Evolutionary conservation across 1,140 invertebrate species (phyloP).

Genomic region (Heliconius nattereri): DNA sequence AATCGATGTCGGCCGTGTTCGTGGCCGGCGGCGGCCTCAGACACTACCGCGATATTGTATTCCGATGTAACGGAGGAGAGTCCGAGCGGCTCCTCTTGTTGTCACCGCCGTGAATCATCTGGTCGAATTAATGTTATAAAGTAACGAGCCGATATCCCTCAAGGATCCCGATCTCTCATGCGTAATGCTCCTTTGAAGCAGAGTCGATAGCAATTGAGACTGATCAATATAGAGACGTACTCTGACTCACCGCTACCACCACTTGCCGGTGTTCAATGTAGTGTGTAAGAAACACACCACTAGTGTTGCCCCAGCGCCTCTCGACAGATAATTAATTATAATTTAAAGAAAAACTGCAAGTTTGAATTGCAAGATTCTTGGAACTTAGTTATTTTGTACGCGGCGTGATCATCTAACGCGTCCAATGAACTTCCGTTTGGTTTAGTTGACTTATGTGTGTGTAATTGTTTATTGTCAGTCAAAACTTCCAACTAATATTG

Average conservation of each 20-base stretch:
- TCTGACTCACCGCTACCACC: background rate
- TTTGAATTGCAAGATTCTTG: background rate
- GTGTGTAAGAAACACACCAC: background rate
- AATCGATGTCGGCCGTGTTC: conserved; percentile 23
- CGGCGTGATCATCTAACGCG: background rate
- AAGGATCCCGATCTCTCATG: background rate
- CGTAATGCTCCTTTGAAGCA: background rate
- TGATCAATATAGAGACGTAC: background rate
- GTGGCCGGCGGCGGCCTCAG: conserved; percentile 13
- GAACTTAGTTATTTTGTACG: background rate
- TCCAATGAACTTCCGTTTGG: background rate
- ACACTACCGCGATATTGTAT: conserved; percentile 20
- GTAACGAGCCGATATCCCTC: conserved; percentile 13
- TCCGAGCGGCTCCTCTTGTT: conserved; percentile 13
- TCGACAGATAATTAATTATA: background rate
- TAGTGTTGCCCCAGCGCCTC: background rate
- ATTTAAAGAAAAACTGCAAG: conserved; percentile 4
- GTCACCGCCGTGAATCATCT: conserved; percentile 20
- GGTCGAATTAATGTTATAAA: conserved; percentile 17
- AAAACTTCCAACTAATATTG: background rate
- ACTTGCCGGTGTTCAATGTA: background rate
- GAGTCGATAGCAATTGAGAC: background rate
- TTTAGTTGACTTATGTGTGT: background rate
- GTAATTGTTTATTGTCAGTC: background rate
- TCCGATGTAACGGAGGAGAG: conserved; percentile 16